Conservation (phyloP, 2,888 invertebrate genomes). For the Netelia virgata region DNA sequence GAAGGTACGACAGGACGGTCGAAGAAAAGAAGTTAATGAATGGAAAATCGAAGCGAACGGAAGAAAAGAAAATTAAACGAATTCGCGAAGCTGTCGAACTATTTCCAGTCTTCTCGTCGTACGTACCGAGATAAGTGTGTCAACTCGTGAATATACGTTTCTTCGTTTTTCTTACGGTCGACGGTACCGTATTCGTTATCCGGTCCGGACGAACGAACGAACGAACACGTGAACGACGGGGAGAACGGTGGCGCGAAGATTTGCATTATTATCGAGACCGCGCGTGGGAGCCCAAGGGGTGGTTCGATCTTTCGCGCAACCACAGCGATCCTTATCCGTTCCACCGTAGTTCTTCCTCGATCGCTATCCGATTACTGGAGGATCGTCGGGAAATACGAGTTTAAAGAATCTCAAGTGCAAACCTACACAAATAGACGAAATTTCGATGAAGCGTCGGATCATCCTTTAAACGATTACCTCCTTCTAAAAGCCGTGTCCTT, state of each 20-base stretch:
- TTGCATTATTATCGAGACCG: constrained; percentile 59
- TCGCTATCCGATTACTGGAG: constrained; percentile 49
- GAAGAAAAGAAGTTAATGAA: neutral
- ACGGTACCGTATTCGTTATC: constrained; percentile 39
- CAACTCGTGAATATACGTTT: constrained; percentile 50
- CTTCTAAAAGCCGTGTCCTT: constrained; percentile 26
- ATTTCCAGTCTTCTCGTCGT: constrained; percentile 26
- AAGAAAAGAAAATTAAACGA: constrained; percentile 12
- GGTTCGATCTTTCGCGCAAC: constrained; percentile 48
- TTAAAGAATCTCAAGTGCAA: constrained; percentile 18
- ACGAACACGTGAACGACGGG: constrained; percentile 31
- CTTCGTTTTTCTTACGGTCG: constrained; percentile 20
- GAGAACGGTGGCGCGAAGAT: constrained; percentile 43
- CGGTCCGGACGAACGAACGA: constrained; percentile 21
- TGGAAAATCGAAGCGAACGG: neutral
- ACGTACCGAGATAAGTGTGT: constrained; percentile 51
- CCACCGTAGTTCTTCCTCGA: constrained; percentile 6
- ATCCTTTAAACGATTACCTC: constrained; percentile 36
- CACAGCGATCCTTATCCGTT: constrained; percentile 34
- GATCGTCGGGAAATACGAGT: constrained; percentile 29
- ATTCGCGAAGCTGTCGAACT: constrained; percentile 42
- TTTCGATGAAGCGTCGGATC: constrained; percentile 50
- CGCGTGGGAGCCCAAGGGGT: constrained; percentile 50
- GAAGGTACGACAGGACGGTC: neutral
- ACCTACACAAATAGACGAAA: constrained; percentile 39